These are phyloP conservation scores for Crepidodera aurea DNA, from an alignment of 2,888 invertebrate species.

Conservation along the genomic window DNA sequence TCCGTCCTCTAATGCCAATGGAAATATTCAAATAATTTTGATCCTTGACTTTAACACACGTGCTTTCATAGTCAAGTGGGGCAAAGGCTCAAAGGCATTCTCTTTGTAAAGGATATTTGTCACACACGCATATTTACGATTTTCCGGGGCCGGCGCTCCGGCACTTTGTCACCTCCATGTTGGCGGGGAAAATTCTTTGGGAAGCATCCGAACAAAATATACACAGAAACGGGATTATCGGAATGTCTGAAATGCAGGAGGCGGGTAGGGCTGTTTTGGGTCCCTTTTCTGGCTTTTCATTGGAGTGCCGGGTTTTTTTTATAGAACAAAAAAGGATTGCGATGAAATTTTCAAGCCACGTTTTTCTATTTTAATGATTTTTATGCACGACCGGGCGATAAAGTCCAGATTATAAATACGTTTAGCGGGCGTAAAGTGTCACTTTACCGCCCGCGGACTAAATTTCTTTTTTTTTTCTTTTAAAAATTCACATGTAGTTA, in stretches of 20 bases:
- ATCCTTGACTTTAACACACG: conserved; percentile 23
- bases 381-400: no score
- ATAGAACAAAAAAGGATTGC: not conserved
- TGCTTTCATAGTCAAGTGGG: conserved; percentile 26
- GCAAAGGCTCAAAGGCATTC: conserved; percentile 37
- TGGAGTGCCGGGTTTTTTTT: not conserved
- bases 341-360: no score
- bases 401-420: no score
- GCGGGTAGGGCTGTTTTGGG: not conserved
- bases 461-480: no score
- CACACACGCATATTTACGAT: conserved; percentile 48
- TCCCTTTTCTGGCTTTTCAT: not conserved
- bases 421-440: no score
- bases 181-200: conserved; percentile 17
- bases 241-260: conserved; percentile 10
- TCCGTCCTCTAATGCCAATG: not conserved
- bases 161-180: conserved; percentile 42
- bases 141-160: conserved; percentile 34
- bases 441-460: no score
- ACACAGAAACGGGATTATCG: conserved; percentile 15
- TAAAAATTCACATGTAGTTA: no score
- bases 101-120: conserved; percentile 47
- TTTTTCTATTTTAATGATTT: no score
- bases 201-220: conserved; percentile 17
- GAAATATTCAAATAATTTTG: conserved; percentile 30